Conservation (phyloP, 2,888 invertebrate species). For the Epistrophe eligans region DNA sequence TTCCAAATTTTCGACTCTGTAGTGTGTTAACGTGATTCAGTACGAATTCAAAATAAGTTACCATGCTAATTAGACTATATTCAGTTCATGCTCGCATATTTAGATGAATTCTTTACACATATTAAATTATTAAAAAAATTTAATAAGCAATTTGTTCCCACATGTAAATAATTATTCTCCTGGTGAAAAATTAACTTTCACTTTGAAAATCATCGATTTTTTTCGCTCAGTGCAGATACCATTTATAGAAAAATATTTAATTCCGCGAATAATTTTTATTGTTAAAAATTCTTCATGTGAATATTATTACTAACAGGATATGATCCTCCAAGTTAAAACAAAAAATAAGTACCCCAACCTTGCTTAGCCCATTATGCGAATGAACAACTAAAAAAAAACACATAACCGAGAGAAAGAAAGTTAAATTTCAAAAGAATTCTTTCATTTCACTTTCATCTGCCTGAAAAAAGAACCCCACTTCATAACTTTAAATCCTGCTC, state of each 20-base stretch:
- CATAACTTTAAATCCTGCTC: slow-evolving; percentile 6
- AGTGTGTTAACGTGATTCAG: no score
- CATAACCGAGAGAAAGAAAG: slow-evolving; percentile 69
- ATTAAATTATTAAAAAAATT: no score
- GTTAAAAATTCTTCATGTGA: background rate
- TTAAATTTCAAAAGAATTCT: slow-evolving; percentile 54
- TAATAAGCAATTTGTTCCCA: no score
- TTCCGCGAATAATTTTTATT: slow-evolving; percentile 1
- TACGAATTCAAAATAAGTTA: no score
- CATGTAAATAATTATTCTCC: no score
- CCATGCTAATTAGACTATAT: no score
- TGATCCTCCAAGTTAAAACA: background rate
- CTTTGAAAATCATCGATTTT: background rate
- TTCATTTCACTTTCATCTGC: slow-evolving; percentile 67
- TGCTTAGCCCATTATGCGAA: slow-evolving; percentile 32
- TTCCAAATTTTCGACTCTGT: no score
- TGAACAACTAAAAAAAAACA: slow-evolving; percentile 1
- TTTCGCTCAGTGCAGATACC: background rate
- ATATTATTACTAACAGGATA: slow-evolving; percentile 34
- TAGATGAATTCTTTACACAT: no score
- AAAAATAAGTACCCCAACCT: slow-evolving; percentile 13
- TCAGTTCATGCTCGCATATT: no score
- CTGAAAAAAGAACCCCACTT: slow-evolving; percentile 15
- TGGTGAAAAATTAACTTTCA: background rate
- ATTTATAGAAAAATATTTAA: background rate